Evolutionary conservation across 2,113 vertebrate species (phyloP).

Genomic region (Lathamus discolor): DNA sequence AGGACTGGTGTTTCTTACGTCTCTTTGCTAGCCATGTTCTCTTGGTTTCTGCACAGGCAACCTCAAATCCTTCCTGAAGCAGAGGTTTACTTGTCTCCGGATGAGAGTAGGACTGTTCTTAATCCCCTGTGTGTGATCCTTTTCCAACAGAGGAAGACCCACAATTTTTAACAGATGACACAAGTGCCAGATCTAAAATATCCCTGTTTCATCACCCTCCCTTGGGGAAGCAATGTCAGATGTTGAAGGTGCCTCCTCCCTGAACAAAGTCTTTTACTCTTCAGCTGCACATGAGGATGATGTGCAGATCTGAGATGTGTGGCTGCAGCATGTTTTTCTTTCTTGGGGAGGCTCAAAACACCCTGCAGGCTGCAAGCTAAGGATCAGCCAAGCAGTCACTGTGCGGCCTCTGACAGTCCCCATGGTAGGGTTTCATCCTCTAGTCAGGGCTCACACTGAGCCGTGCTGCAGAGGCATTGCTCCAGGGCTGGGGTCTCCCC

Average conservation of each 20-base stretch:
- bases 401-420: background rate
- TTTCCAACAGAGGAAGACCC: background rate
- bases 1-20: background rate
- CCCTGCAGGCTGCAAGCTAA: background rate
- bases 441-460: background rate
- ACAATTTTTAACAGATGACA: background rate
- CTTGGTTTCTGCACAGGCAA: background rate
- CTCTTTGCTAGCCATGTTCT: background rate
- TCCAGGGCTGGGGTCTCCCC: background rate
- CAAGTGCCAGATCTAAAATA: background rate
- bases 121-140: background rate
- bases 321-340: background rate
- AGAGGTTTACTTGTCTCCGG: background rate
- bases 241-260: background rate
- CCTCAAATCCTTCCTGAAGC: background rate
- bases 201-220: background rate
- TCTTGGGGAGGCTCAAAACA: background rate
- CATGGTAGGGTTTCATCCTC: background rate
- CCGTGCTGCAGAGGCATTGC: accelerated
- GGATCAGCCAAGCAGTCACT: background rate
- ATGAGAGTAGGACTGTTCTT: background rate
- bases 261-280: background rate
- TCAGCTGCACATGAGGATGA: accelerated
- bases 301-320: accelerated
- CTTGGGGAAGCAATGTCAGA: background rate